Base-by-base conservation (phyloP, 1,140 invertebrate species). In the Neodiprion fabricii region DNA sequence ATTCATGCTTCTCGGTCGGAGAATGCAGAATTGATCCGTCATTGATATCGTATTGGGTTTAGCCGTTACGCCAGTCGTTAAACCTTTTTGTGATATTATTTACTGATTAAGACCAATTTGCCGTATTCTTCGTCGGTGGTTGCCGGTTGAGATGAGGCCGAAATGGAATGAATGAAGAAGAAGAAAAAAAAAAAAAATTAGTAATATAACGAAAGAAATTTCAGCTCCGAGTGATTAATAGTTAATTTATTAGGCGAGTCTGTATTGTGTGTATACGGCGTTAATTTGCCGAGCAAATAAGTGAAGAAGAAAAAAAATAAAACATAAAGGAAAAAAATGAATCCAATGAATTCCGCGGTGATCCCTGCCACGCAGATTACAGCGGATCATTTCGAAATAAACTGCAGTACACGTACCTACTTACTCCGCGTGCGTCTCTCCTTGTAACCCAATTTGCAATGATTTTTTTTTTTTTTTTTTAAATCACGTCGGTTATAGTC, bases 1-100 rank as follows among this genome's bases (percentile, higher is more conserved):
- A 65, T 65, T 65, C 17, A 65, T 17, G 7, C 12, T 65, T 14
- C 61, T 14, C 12, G 2, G 12, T 65, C 17, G 1, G 17, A 14
- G 53, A 61, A 61, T 61, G 53, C 53, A 61, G 53, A 61, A 61
- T 61, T 61, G 53, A 61, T 61, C 53, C 53, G 53, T 61, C n/a
- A 17, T 12, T 17, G 53, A 61, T 61, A 61, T 12, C n/a, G 28
- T 40, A 40, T 40, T 40, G 28, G 28, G 28, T 40, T 40, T 40
- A 40, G 28, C 53, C 11, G 3, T 61, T 61, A 14, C 28, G 28
- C 2, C 28, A 40, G 28, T 40, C 53, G 53, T 61, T 61, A 40
- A 40, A 40, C 28, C n/a, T 61, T 61, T 61, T 17, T 61, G 11
- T 12, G 53, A 61, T 17, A 14, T 61, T 61, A 61, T 61, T 61